A percentile compares a stretch with the other conserved stretches of the same genome.
Conservation (phyloP, 2,113 vertebrate species). For the Chrysemys picta region DNA sequence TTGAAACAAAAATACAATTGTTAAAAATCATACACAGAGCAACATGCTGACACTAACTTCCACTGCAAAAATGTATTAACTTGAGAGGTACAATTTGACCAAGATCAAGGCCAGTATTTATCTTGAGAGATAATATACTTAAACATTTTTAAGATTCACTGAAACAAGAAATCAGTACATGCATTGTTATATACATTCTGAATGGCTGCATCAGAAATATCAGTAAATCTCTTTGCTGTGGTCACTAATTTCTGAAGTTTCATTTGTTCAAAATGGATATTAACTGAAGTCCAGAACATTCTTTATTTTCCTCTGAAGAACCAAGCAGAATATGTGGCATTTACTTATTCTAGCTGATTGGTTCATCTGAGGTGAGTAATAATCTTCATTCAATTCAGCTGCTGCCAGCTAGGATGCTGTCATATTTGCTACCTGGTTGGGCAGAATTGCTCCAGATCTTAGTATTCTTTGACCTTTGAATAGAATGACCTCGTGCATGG, state of each 20-base stretch:
- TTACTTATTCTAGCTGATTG: neutral
- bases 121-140: neutral
- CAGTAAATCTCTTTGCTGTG: neutral
- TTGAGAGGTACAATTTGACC: neutral
- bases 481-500: conserved; percentile 30
- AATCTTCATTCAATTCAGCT: conserved; percentile 25
- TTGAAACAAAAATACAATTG: neutral
- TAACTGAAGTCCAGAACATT: conserved; percentile 7
- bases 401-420: neutral
- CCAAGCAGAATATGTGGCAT: neutral
- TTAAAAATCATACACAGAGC: neutral
- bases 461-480: conserved; percentile 49
- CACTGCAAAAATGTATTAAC: neutral
- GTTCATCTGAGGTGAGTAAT: neutral
- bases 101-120: neutral
- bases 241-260: neutral
- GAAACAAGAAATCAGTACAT: neutral
- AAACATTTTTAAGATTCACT: neutral
- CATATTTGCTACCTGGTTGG: neutral
- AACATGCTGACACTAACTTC: neutral
- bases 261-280: neutral
- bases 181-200: neutral
- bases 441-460: conserved; percentile 33
- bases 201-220: neutral
- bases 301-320: neutral